Percentiles rank a stretch among this genome's conserved stretches.
Evolutionary conservation across 2,113 vertebrate species (phyloP).

Genomic region (Rhipidura dahli): DNA sequence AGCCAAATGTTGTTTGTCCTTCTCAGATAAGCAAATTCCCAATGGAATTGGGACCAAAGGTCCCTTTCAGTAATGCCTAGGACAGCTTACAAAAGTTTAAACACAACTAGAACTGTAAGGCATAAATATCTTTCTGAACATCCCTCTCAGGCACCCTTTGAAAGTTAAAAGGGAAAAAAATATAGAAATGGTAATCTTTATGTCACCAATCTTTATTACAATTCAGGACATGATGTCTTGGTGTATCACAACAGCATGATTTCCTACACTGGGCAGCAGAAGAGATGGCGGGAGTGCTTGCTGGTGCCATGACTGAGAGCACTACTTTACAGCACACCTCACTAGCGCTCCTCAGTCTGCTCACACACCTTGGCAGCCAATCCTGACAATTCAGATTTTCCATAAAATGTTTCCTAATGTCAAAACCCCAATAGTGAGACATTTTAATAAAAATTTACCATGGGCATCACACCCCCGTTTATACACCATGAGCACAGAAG

Average conservation of each 20-base stretch:
- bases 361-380: not conserved
- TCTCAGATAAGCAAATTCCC: not conserved
- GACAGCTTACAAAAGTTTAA: not conserved
- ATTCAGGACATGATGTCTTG: too few relatives aligned
- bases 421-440: not conserved
- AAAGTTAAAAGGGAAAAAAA: not conserved
- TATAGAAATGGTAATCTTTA: not conserved
- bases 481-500: not conserved
- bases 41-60: not conserved
- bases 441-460: not conserved
- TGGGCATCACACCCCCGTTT: not conserved
- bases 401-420: not conserved
- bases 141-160: not conserved
- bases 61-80: not conserved
- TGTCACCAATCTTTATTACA: not conserved
- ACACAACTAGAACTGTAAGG: not conserved
- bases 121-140: not conserved
- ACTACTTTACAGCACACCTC: not conserved
- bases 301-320: not conserved
- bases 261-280: not conserved
- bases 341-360: rapidly evolving
- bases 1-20: not conserved
- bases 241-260: not conserved
- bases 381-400: not conserved
- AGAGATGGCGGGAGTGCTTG: not conserved